Evolutionary conservation across 2,113 vertebrate genomes (phyloP).

Genomic region (Colossoma macropomum): DNA sequence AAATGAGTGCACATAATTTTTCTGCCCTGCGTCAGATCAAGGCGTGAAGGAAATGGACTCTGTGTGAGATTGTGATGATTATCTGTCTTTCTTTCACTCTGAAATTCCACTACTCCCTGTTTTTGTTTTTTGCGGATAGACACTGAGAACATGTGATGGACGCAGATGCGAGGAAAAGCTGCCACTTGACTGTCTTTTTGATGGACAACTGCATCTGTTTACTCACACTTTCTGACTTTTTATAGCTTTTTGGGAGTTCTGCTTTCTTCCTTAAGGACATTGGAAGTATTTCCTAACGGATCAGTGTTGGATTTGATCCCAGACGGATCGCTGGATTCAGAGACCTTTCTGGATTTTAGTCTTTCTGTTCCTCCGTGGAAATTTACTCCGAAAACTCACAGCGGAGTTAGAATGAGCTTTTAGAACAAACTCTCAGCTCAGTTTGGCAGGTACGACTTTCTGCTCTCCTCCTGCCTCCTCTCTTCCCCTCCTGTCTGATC

Average conservation of each 20-base stretch:
- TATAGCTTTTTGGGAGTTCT: constrained; percentile 43
- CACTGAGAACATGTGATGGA: background rate
- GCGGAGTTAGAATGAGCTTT: constrained; percentile 6
- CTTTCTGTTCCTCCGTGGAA: background rate
- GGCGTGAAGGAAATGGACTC: constrained; percentile 51
- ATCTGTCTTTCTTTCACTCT: constrained; percentile 29
- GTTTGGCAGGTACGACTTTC: constrained; percentile 43
- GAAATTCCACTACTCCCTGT: constrained; percentile 31
- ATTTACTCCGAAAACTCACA: background rate
- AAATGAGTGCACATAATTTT: constrained; percentile 62
- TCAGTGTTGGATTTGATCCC: background rate
- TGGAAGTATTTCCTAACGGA: constrained; percentile 34
- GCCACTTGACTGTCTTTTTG: constrained; percentile 20
- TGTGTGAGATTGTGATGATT: constrained; percentile 12
- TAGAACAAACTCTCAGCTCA: constrained; percentile 10
- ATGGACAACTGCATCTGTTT: background rate
- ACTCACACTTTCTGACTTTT: constrained; percentile 17
- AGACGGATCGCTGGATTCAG: background rate
- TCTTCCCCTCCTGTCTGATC: too few relatives aligned
- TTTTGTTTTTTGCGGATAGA: constrained; percentile 51
- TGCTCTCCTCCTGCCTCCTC: too few relatives aligned
- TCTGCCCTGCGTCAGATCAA: constrained; percentile 53
- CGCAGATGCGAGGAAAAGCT: background rate
- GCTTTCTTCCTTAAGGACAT: constrained; percentile 22
- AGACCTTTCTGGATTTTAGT: background rate